phyloP scores from a whole-genome alignment of 2,113 vertebrate genomes.

The Oplegnathus fasciatus region DNA sequence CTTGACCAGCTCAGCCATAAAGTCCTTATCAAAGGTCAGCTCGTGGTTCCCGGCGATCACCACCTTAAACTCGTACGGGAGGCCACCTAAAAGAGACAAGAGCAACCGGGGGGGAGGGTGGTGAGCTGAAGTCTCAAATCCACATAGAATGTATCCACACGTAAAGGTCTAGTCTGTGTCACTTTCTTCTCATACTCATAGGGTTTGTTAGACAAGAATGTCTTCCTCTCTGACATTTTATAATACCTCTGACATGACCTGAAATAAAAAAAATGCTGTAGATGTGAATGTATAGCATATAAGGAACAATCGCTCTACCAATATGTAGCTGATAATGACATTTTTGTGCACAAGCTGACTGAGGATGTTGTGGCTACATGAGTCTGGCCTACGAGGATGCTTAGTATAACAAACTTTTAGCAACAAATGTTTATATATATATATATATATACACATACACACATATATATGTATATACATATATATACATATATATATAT shows the following conservation, averaged over 20 bases:
- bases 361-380: neutral
- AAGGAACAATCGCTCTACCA: neutral
- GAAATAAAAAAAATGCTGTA: neutral
- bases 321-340: neutral
- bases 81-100: slow-evolving; percentile 86
- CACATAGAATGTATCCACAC: neutral
- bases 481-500: too few relatives aligned
- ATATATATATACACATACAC: too few relatives aligned
- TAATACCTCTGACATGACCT: neutral
- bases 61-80: slow-evolving; percentile 99
- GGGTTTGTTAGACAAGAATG: neutral
- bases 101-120: neutral
- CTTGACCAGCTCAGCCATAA: slow-evolving; percentile 99
- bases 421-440: too few relatives aligned
- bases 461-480: too few relatives aligned
- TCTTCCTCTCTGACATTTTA: neutral
- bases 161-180: too few relatives aligned
- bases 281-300: neutral
- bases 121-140: neutral
- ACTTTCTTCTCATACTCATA: neutral
- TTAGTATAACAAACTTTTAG: neutral
- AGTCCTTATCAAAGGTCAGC: slow-evolving; percentile 99
- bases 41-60: slow-evolving; percentile 99
- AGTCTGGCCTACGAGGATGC: neutral
- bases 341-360: neutral